phyloP scores from a whole-genome alignment of 1,140 invertebrate genomes.

The Halyomorpha halys region DNA sequence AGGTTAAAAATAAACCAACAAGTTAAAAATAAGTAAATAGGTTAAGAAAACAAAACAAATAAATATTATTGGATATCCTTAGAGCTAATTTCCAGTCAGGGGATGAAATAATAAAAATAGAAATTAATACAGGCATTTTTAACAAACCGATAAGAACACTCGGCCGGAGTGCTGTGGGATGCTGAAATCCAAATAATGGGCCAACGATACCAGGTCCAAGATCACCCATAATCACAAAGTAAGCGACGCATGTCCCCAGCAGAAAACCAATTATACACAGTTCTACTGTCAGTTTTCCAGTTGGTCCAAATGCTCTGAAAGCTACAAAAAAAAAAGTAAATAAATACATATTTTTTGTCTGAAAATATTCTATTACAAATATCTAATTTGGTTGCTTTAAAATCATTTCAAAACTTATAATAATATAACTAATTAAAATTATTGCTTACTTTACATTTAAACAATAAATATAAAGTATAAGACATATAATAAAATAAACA shows the following conservation, averaged over 20 bases:
- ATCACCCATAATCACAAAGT: conserved; percentile 96
- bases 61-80: too few relatives aligned
- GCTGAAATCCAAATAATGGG: conserved; percentile 64
- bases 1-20: too few relatives aligned
- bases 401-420: too few relatives aligned
- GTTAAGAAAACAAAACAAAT: too few relatives aligned
- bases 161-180: conserved; percentile 55
- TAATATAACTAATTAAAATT: too few relatives aligned
- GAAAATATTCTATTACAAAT: too few relatives aligned
- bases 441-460: too few relatives aligned
- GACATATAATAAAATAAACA: too few relatives aligned
- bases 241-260: conserved; percentile 88
- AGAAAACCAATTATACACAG: conserved; percentile 87
- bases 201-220: conserved; percentile 81
- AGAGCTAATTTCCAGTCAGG: too few relatives aligned
- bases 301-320: conserved; percentile 77
- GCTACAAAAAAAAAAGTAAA: conserved; percentile 45
- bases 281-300: conserved; percentile 87
- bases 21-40: too few relatives aligned
- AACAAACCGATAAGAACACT: conserved; percentile 40
- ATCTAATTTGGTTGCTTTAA: too few relatives aligned
- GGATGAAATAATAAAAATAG: conserved; percentile 3
- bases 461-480: too few relatives aligned
- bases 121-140: neutral
- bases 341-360: neutral